Evolutionary conservation across 1,140 invertebrate genomes (phyloP), one percentile per base, ranked within the genome.

Genomic region (Euborellia annulipes): DNA sequence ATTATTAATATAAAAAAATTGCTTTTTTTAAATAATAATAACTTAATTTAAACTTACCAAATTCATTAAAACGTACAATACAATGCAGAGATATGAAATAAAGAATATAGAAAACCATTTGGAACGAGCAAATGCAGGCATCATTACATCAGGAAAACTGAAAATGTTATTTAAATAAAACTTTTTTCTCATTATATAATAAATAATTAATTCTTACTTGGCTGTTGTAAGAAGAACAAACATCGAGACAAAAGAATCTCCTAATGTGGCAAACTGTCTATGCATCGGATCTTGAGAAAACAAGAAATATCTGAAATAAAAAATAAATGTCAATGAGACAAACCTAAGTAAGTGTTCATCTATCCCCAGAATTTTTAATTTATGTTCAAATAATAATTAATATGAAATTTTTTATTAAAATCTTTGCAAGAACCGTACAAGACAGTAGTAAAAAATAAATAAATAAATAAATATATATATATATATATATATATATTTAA

Each of bases 101-200:
- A 91, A 91, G 61, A 89, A 91, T 36, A 87, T 62, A n/a, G 79
- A 78, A 54, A 83, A 83, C 75, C 78, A 88, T 57, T 78, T 80
- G 14, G 73, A 81, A 54, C 71, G 70, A 2, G 79, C 75, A 65
- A 88, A 91, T 0, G 86, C 79, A 9, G 82, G 85, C 86, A 93
- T 90, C 87, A 91, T 91, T 7, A 93, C 85, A 64, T 91, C 87
- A 17, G 87, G 87, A 67, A 83, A 91, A 64, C 85, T 90, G 62
- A 53, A 67, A 66, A 52, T 58, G n/a, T n/a, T n/a, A n/a, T n/a
- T n/a, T n/a, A 50, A 47, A 6, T 4, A 27, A 11, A 6, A 6
- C 36, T 23, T 23, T 44, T 45, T 16, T 23, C 41, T 40, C 21
- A 36, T 42, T 27, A 16, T 38, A 19, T 38, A 27, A 27, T 41